Evolutionary conservation across 2,888 invertebrate genomes (phyloP).

Genomic region (Tetranychus piercei): DNA sequence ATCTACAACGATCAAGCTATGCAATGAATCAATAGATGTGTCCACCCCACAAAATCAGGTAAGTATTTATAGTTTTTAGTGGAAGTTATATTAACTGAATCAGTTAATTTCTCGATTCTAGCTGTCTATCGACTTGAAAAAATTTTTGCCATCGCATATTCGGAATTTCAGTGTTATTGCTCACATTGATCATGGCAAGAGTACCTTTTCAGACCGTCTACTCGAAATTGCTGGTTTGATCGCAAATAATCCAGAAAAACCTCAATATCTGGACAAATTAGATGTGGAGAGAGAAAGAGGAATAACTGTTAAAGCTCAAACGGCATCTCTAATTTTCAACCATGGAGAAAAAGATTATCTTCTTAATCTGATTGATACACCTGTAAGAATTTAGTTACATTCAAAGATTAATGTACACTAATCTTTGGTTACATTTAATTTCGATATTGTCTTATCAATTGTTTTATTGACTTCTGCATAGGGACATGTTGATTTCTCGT

Average conservation of each 20-base stretch:
- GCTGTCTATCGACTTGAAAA: background rate
- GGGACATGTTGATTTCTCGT: slow-evolving; percentile 92
- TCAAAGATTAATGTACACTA: too few species aligned
- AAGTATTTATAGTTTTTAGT: too few species aligned
- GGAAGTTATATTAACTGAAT: too few species aligned
- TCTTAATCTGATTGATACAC: slow-evolving; percentile 88
- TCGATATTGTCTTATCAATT: slow-evolving; percentile 2
- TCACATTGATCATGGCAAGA: slow-evolving; percentile 98
- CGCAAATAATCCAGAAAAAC: slow-evolving; percentile 30
- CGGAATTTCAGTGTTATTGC: slow-evolving; percentile 68
- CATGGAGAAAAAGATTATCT: slow-evolving; percentile 49
- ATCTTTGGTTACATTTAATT: background rate
- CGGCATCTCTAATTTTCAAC: slow-evolving; percentile 55
- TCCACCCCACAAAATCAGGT: too few species aligned
- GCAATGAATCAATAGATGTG: background rate
- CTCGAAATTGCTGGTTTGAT: slow-evolving; percentile 64
- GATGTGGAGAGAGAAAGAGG: slow-evolving; percentile 84
- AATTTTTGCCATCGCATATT: slow-evolving; percentile 28
- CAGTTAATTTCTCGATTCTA: background rate
- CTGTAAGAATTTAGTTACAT: slow-evolving; percentile 34
- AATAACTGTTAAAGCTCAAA: slow-evolving; percentile 95
- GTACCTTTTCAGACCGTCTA: slow-evolving; percentile 85
- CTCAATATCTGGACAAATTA: slow-evolving; percentile 37
- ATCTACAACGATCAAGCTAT: background rate
- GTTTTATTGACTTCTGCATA: slow-evolving; percentile 22